Evolutionary conservation across 2,797 vertebrate genomes (phyloP).

Genomic region (Acanthornis magna): DNA sequence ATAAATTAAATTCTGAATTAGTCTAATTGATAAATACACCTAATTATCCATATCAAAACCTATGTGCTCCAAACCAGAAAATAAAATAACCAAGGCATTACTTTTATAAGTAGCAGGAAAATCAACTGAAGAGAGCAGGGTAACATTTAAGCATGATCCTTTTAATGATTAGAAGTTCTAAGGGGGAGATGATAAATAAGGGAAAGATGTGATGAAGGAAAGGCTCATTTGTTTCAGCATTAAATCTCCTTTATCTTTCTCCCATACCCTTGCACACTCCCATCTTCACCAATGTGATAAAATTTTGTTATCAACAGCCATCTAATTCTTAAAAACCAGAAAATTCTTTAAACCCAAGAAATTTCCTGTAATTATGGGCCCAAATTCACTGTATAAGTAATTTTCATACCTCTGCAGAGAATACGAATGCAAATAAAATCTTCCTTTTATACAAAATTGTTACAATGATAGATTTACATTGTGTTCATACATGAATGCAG

Average conservation of each 20-base stretch:
- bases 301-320: neutral
- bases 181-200: neutral
- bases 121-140: neutral
- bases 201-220: neutral
- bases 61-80: neutral
- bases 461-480: constrained; percentile 53
- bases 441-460: constrained; percentile 28
- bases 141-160: neutral
- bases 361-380: constrained; percentile 6
- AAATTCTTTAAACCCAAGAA: constrained; percentile 1
- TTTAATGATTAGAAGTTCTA: neutral
- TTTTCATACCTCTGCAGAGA: constrained; percentile 16
- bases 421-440: constrained; percentile 51
- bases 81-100: neutral
- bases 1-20: neutral
- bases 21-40: neutral
- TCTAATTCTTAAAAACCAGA: constrained; percentile 6
- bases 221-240: constrained; percentile 5
- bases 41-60: neutral
- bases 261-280: neutral
- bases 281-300: neutral
- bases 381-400: neutral
- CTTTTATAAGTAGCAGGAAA: neutral
- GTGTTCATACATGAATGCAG: constrained; percentile 52
- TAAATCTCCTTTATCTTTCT: neutral